phyloP scores from a whole-genome alignment of 2,888 invertebrate species.

The Hofmannophila pseudospretella region DNA sequence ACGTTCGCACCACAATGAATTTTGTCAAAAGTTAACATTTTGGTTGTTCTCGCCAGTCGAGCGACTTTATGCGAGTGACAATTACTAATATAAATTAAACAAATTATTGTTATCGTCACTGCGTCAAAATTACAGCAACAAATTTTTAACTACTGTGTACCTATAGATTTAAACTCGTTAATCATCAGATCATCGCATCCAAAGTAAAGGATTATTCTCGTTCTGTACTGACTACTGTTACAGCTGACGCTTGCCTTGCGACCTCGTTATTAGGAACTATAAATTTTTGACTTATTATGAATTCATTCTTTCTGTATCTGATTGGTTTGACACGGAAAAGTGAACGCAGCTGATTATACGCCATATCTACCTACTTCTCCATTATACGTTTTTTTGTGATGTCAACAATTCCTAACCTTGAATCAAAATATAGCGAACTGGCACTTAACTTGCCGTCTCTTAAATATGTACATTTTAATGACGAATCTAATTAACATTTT shows the following conservation, averaged over 20 bases:
- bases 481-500: conserved; percentile 4
- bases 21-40: background rate
- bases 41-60: background rate
- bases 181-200: no score
- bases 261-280: no score
- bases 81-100: no score
- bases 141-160: no score
- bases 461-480: conserved; percentile 11
- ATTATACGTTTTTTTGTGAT: background rate
- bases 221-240: no score
- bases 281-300: no score
- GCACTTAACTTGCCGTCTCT: background rate
- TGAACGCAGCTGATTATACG: conserved; percentile 14
- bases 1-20: conserved; percentile 29
- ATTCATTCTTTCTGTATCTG: conserved; percentile 28
- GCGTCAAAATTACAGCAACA: no score
- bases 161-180: no score
- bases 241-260: no score
- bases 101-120: no score
- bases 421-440: background rate
- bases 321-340: conserved; percentile 35
- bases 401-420: conserved; percentile 3
- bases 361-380: background rate
- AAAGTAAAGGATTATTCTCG: no score
- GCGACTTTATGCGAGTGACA: no score